A percentile compares a stretch with the other conserved stretches of the same genome.
These are phyloP conservation scores for Sogatella furcifera DNA, from an alignment of 1,140 invertebrate species.

Conservation along the genomic window DNA sequence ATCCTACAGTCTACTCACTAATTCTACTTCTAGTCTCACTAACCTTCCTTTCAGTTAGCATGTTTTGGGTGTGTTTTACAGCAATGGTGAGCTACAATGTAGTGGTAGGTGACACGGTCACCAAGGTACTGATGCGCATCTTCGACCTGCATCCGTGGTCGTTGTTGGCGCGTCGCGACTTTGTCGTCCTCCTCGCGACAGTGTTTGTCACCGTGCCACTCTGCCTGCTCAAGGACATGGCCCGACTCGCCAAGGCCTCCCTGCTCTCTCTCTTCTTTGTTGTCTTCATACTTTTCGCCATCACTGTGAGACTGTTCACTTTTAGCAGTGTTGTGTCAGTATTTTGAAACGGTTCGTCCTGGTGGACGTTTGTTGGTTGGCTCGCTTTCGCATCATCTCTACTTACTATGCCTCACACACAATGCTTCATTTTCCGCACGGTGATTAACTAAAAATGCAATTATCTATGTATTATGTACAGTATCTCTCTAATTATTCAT, in stretches of 20 bases:
- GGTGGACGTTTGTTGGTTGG: not conserved
- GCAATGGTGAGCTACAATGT: constrained; percentile 88
- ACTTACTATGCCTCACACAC: not conserved
- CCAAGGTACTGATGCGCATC: constrained; percentile 64
- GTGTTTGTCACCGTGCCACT: constrained; percentile 67
- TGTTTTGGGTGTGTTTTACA: constrained; percentile 35
- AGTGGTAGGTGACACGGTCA: constrained; percentile 80
- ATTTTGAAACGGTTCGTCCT: constrained; percentile 7
- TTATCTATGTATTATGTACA: too few species aligned
- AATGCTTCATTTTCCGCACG: too few species aligned
- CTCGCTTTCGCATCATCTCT: too few species aligned
- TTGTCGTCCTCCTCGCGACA: constrained; percentile 66
- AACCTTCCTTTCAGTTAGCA: too few species aligned
- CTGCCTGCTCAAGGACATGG: constrained; percentile 71
- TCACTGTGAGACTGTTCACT: constrained; percentile 50
- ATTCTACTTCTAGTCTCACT: too few species aligned
- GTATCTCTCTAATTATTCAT: too few species aligned
- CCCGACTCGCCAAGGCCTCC: constrained; percentile 64
- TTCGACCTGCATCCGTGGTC: constrained; percentile 42
- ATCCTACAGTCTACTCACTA: too few species aligned
- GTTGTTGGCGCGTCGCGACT: constrained; percentile 54
- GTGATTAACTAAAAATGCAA: too few species aligned
- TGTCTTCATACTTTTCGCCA: constrained; percentile 58
- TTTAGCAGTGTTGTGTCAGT: constrained; percentile 46
- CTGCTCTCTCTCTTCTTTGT: constrained; percentile 68